Conservation (phyloP, 1,140 invertebrate species). For the Mizuhopecten yessoensis region DNA sequence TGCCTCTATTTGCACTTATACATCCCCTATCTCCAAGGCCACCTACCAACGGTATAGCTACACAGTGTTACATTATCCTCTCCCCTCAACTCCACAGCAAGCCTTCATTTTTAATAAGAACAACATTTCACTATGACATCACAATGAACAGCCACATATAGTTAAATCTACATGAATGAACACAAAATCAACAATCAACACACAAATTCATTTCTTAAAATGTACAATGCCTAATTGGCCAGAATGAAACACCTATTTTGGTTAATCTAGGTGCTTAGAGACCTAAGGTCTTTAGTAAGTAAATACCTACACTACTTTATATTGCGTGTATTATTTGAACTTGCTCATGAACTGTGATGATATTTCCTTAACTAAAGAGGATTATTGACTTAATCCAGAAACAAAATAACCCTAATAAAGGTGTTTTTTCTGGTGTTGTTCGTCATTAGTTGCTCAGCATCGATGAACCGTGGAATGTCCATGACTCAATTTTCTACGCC, state of each 20-base stretch:
- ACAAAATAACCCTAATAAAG: conserved; percentile 11
- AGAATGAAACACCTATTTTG: conserved; percentile 7
- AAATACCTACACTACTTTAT: not conserved
- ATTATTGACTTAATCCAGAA: conserved; percentile 10
- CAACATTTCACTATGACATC: too few species aligned
- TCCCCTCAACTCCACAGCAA: too few species aligned
- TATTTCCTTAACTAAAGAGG: conserved; percentile 11
- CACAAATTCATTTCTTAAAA: not conserved
- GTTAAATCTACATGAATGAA: too few species aligned
- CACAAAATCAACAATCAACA: not conserved
- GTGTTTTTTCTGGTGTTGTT: conserved; percentile 5
- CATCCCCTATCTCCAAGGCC: too few species aligned
- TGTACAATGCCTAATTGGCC: too few species aligned
- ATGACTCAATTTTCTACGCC: not conserved
- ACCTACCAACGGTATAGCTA: too few species aligned
- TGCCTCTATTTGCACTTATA: too few species aligned
- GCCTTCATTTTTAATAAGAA: too few species aligned
- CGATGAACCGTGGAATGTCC: not conserved
- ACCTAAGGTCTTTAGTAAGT: not conserved
- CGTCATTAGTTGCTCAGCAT: not conserved
- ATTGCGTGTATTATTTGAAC: not conserved
- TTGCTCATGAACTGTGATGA: conserved; percentile 16
- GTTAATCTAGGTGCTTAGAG: not conserved
- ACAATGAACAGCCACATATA: too few species aligned
- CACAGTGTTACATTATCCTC: too few species aligned